A percentile compares a stretch with the other conserved stretches of the same genome.
Evolutionary conservation across 1,140 invertebrate species (phyloP).

Genomic region (Drosophila gunungcola): DNA sequence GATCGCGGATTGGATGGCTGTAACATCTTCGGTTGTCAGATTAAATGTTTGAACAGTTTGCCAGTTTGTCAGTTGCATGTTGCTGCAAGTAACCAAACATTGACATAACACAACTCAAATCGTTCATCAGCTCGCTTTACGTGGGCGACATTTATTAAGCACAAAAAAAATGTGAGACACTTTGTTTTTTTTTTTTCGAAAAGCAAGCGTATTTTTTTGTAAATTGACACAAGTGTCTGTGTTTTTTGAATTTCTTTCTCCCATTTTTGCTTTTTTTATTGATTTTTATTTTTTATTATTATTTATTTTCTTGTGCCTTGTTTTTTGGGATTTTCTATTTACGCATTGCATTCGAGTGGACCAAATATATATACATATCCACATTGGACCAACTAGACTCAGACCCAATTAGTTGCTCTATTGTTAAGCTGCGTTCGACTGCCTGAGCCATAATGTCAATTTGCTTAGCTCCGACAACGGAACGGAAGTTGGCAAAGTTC

Average conservation of each 20-base stretch:
- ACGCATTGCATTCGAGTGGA: slow-evolving; percentile 67
- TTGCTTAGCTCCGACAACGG: slow-evolving; percentile 62
- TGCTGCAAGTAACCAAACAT: slow-evolving; percentile 68
- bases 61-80: slow-evolving; percentile 66
- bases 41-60: slow-evolving; percentile 82
- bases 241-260: slow-evolving; percentile 49
- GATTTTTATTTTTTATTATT: slow-evolving; percentile 39
- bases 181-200: slow-evolving; percentile 62
- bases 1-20: slow-evolving; percentile 37
- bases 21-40: slow-evolving; percentile 75
- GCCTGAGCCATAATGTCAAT: slow-evolving; percentile 76
- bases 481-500: slow-evolving; percentile 77
- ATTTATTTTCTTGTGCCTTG: slow-evolving; percentile 25
- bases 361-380: slow-evolving; percentile 4
- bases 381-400: slow-evolving; percentile 44
- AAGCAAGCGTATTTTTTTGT: slow-evolving; percentile 43
- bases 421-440: slow-evolving; percentile 50
- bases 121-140: slow-evolving; percentile 47
- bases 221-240: slow-evolving; percentile 76
- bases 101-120: slow-evolving; percentile 59
- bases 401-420: slow-evolving; percentile 75
- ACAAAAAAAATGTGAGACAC: slow-evolving; percentile 43
- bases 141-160: slow-evolving; percentile 71
- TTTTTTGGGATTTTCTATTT: slow-evolving; percentile 79
- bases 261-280: slow-evolving; percentile 44